Conservation (phyloP, 2,113 vertebrate species). For the Pithys albifrons region DNA sequence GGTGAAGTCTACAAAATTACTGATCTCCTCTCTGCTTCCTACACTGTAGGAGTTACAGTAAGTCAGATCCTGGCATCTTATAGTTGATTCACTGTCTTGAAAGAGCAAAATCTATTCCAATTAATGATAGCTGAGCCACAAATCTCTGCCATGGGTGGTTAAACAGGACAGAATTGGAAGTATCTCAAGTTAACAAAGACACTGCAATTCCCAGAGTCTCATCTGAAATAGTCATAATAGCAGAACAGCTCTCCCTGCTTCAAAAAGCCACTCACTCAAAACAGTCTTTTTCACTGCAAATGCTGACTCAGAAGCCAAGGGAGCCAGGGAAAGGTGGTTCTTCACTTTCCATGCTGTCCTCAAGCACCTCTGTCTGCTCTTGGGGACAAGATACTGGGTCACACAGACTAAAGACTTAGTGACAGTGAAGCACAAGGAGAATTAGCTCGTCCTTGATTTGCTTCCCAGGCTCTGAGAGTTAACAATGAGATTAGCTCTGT, state of each 20-base stretch:
- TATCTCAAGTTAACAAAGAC: background rate
- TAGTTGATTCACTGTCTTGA: background rate
- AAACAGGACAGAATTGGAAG: background rate
- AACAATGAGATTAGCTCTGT: background rate
- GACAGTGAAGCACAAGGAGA: background rate
- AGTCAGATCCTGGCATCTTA: background rate
- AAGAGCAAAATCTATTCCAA: background rate
- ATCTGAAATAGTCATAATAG: background rate
- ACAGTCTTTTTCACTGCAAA: background rate
- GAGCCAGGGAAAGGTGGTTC: background rate
- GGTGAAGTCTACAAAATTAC: background rate
- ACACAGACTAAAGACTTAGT: background rate
- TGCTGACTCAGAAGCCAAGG: background rate
- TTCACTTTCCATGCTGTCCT: background rate
- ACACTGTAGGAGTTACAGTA: background rate
- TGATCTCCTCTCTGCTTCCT: background rate
- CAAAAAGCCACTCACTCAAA: background rate
- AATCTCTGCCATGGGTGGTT: background rate
- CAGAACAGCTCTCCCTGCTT: background rate
- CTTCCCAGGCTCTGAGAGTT: background rate
- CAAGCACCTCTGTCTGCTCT: background rate
- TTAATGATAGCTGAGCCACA: background rate
- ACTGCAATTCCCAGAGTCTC: background rate
- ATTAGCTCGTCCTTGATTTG: background rate
- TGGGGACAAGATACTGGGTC: background rate